Evolutionary conservation across 2,797 vertebrate species (phyloP), one percentile per base, ranked within the genome.

Genomic region (Poecilia gillii): DNA sequence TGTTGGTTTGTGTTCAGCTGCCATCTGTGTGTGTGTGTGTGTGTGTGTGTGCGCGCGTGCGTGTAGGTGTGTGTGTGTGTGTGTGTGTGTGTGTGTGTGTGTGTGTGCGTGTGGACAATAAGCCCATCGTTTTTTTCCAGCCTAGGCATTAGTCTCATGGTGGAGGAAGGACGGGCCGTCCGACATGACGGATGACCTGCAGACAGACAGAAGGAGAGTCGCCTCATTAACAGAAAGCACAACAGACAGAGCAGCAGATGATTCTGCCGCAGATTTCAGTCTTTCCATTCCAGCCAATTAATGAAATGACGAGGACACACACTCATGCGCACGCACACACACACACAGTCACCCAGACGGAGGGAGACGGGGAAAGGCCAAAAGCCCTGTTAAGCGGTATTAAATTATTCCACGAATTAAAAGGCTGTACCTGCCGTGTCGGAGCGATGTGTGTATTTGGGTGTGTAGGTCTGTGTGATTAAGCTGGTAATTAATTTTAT

Each of bases 401-500:
- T 91, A 90, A 92, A 93, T 94, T 92, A 90, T 92, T 88, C 87
- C 81, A 90, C 85, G 90, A 91, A 92, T 92, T 88, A 93, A 92
- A 91, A 89, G 81, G 78, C 83, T 33, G 79, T 92, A 90, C 89
- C 92, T 91, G 87, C 85, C 78, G 41, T 78, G 89, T 88, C 41
- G 6, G 20, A 68, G 64, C 23, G 36, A 23, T 41, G 64, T 68
- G 64, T 45, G 23, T 71, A n/a, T 71, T 43, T 72, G 79, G 25
- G 78, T 55, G 59, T 6, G 55, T 28, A 33, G 49, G 45, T 73
- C 73, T 80, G 74, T 73, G 81, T 86, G 85, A 92, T 89, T 88
- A 91, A 89, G 84, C 90, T 89, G 85, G 91, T 93, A 92, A 94
- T 94, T 93, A 93, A 91, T 94, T 93, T 91, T 80, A 92, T 90